A percentile compares a stretch with the other conserved stretches of the same genome.
Conservation (phyloP, 2,797 vertebrate species). For the Diplodus sargus region DNA sequence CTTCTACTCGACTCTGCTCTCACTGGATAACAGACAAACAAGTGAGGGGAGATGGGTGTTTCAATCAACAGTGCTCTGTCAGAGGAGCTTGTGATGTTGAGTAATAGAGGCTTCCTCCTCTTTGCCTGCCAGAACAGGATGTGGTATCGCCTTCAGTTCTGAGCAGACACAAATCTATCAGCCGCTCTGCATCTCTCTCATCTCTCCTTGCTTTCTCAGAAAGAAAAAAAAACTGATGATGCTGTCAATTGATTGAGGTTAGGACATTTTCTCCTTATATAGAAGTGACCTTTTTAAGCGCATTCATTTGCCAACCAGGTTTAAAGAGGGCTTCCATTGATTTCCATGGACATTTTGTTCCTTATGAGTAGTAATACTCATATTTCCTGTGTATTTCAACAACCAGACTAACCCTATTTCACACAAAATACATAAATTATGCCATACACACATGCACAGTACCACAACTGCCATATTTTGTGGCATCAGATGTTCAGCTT, state of each 20-base stretch:
- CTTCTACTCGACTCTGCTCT: background rate
- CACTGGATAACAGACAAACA: conserved; percentile 3
- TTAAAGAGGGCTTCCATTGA: background rate
- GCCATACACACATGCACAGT: background rate
- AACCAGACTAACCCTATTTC: background rate
- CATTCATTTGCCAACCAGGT: background rate
- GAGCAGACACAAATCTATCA: conserved; percentile 45
- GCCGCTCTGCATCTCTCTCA: conserved; percentile 50
- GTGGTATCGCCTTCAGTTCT: conserved; percentile 74
- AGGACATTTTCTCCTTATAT: conserved; percentile 49
- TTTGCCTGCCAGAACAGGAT: conserved; percentile 80
- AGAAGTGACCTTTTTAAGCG: conserved; percentile 19
- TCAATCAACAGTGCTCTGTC: conserved; percentile 23
- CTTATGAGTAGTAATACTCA: background rate
- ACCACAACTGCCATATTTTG: background rate
- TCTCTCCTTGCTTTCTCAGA: conserved; percentile 47
- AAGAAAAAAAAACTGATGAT: conserved; percentile 20
- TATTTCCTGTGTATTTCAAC: background rate
- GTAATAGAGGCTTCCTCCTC: conserved; percentile 59
- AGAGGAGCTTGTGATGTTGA: conserved; percentile 58
- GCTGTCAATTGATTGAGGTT: conserved; percentile 23
- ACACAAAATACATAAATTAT: no score
- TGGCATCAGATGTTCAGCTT: background rate
- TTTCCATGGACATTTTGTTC: background rate
- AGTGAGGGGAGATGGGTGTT: conserved; percentile 1